phyloP scores from a whole-genome alignment of 1,140 invertebrate genomes.

The Trichonephila inaurata region DNA sequence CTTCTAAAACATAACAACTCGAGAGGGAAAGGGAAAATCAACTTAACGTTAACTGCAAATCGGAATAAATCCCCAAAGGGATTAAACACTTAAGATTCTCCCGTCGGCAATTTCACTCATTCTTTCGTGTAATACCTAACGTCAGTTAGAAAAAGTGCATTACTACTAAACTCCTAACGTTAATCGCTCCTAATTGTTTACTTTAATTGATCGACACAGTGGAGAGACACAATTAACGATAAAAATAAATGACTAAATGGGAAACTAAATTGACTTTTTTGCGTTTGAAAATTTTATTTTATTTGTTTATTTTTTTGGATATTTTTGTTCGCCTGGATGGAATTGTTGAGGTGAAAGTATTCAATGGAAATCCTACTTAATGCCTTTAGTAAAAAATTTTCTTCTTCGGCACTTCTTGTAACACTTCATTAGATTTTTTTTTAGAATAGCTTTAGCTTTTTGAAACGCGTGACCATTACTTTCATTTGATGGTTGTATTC shows the following conservation, averaged over 20 bases:
- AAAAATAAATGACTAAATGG: slow-evolving; percentile 68
- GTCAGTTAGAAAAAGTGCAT: not conserved
- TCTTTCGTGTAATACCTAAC: not conserved
- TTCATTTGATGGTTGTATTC: not conserved
- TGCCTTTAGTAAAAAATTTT: slow-evolving; percentile 30
- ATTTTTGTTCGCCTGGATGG: slow-evolving; percentile 9
- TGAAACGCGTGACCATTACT: not conserved
- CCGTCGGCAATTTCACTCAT: not conserved
- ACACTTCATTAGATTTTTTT: not conserved
- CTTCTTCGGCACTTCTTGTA: not conserved
- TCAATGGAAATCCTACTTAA: slow-evolving; percentile 66
- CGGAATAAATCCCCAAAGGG: slow-evolving; percentile 44
- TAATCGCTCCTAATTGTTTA: slow-evolving; percentile 66
- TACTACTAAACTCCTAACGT: slow-evolving; percentile 18
- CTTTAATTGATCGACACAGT: slow-evolving; percentile 59
- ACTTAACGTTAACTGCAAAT: slow-evolving; percentile 29
- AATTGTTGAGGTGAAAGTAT: slow-evolving; percentile 56
- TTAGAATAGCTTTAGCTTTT: not conserved
- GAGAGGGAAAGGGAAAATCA: not conserved
- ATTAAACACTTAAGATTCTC: slow-evolving; percentile 50
- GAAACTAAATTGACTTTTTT: slow-evolving; percentile 51
- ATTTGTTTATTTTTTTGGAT: not conserved
- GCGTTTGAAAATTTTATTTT: not conserved
- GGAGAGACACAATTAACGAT: slow-evolving; percentile 64
- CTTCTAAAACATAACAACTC: not conserved